Evolutionary conservation across 2,797 vertebrate genomes (phyloP).

Genomic region (Lacerta agilis): DNA sequence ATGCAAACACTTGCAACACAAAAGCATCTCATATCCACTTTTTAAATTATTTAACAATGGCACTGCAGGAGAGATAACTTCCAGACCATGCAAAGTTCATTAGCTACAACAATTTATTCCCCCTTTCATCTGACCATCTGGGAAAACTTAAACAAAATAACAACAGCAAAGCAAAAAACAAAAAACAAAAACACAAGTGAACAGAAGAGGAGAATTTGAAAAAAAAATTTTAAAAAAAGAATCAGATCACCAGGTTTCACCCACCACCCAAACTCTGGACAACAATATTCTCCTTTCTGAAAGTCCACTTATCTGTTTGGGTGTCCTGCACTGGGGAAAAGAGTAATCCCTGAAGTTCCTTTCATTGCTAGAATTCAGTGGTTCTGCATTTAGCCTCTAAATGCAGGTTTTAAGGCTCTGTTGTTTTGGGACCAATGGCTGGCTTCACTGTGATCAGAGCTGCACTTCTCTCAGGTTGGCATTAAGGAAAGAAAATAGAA

Average conservation of each 20-base stretch:
- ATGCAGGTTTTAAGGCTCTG: not conserved
- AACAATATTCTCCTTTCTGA: not conserved
- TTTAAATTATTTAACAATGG: slow-evolving; percentile 32
- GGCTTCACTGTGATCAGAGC: not conserved
- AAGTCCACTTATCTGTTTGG: not conserved
- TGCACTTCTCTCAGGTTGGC: not conserved
- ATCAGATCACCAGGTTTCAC: not conserved
- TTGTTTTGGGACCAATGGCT: not conserved
- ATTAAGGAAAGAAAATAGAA: not conserved
- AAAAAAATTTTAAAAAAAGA: not conserved
- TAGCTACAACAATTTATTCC: not conserved
- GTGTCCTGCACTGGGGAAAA: not conserved
- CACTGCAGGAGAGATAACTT: slow-evolving; percentile 26
- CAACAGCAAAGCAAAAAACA: not conserved
- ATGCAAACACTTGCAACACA: slow-evolving; percentile 17
- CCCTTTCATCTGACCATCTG: not conserved
- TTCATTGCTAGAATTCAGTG: not conserved
- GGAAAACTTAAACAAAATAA: not conserved
- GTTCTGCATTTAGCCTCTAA: not conserved
- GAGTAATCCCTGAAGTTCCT: not conserved
- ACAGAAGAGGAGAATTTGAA: not conserved
- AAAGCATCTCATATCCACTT: slow-evolving; percentile 30
- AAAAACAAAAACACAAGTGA: too few relatives aligned
- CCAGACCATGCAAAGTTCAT: slow-evolving; percentile 39
- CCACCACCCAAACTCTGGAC: not conserved